Percentiles rank a stretch among this genome's conserved stretches.
These are phyloP conservation scores for Oedothorax gibbosus DNA, from an alignment of 1,140 invertebrate species.

Conservation along the genomic window DNA sequence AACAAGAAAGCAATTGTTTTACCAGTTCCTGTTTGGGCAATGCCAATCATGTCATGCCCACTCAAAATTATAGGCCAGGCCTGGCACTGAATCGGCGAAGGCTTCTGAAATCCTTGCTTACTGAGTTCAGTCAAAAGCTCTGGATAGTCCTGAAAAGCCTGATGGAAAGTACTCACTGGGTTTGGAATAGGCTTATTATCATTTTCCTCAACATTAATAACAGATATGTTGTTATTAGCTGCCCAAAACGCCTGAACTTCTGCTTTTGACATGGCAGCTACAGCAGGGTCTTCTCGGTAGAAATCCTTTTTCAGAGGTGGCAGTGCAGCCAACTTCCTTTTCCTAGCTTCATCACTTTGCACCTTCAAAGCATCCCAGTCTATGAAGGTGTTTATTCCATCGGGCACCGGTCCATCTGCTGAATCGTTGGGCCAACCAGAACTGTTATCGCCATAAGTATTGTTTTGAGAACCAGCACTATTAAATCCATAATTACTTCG, in stretches of 20 bases:
- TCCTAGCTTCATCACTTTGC: slow-evolving; percentile 70
- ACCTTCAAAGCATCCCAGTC: slow-evolving; percentile 68
- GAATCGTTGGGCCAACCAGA: background rate
- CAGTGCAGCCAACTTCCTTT: slow-evolving; percentile 73
- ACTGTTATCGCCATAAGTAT: slow-evolving; percentile 62
- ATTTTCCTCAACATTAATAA: slow-evolving; percentile 68
- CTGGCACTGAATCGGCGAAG: slow-evolving; percentile 68
- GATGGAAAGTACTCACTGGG: slow-evolving; percentile 84
- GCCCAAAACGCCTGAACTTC: slow-evolving; percentile 73
- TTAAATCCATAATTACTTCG: background rate
- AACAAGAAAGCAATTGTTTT: slow-evolving; percentile 92
- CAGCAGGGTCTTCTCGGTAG: slow-evolving; percentile 81
- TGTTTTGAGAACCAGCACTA: background rate
- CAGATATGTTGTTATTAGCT: slow-evolving; percentile 78
- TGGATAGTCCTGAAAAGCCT: slow-evolving; percentile 85
- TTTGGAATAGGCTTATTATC: slow-evolving; percentile 77
- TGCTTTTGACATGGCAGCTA: slow-evolving; percentile 75
- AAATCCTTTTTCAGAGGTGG: slow-evolving; percentile 83
- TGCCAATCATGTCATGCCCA: slow-evolving; percentile 71
- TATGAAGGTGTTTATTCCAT: slow-evolving; percentile 62
- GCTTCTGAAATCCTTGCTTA: slow-evolving; percentile 74
- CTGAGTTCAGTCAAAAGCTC: slow-evolving; percentile 85
- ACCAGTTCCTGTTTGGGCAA: slow-evolving; percentile 77
- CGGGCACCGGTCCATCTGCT: background rate
- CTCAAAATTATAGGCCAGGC: slow-evolving; percentile 71